Base-by-base conservation (phyloP, 1,140 invertebrate genomes). In the Diabrotica undecimpunctata region DNA sequence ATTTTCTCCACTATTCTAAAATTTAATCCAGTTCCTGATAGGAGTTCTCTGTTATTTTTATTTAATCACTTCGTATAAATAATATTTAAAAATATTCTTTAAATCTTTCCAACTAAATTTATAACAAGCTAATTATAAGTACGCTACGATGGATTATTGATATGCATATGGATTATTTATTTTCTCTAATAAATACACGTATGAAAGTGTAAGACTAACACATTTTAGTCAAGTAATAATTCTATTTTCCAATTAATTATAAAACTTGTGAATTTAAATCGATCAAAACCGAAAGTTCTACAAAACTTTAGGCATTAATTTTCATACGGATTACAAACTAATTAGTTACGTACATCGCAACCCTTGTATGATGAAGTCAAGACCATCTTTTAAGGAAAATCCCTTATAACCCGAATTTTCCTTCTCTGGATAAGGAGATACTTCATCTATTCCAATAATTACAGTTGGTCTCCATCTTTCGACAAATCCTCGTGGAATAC, bases 371-470 rank as follows among this genome's bases (percentile, higher is more conserved):
- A 46, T 46, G n/a, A 46, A 46, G 41, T 46, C 41, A 46, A 46
- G 41, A 46, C 41, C 5, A 46, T 46, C 41, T 6, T 46, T 46
- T n/a, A 46, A 46, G 41, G 41, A n/a, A 46, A 46, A 46, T 46
- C 41, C 41, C 41, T 46, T 46, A 46, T 46, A 46, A 46, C 41
- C 41, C 41, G 41, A 46, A 46, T 46, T 46, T 46, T 46, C 41
- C 41, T 46, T 46, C 41, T 46, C 41, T 46, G 41, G 41, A 46
- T 46, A 46, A 46, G 41, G 41, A 46, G 41, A 46, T 46, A 46
- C 41, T 46, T 46, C 41, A 46, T 46, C 41, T 6, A 46, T 46
- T 46, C 41, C 41, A 46, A 46, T 46, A 46, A 46, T 46, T 46
- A 46, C 41, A 46, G 41, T n/a, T 46, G 41, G 41, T 46, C 41